These are phyloP conservation scores for Cylindroiulus punctatus DNA, from an alignment of 2,888 invertebrate genomes.

Conservation along the genomic window DNA sequence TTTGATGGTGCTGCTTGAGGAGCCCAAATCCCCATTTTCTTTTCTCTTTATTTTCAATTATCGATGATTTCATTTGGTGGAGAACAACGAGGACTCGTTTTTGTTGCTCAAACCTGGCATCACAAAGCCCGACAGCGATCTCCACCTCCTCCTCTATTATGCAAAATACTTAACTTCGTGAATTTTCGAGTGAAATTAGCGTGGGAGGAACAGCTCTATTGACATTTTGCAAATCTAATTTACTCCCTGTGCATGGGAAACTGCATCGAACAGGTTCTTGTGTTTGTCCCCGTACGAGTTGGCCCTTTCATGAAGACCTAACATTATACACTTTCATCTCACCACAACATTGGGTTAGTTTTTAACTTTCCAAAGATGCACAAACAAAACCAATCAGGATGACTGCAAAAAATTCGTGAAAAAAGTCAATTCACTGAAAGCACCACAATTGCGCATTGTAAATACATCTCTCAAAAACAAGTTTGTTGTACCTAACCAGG, in stretches of 20 bases:
- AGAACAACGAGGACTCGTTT: conserved; percentile 17
- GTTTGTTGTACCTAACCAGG: no score
- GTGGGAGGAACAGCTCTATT: not conserved
- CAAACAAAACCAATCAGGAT: no score
- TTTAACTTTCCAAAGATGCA: no score
- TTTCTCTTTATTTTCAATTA: conserved; percentile 40
- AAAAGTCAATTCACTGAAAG: no score
- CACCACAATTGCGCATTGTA: no score
- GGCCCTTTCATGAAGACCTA: not conserved
- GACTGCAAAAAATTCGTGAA: no score
- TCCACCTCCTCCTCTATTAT: not conserved
- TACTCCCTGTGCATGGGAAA: not conserved
- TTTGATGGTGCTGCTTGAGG: not conserved
- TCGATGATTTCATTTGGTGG: conserved; percentile 24
- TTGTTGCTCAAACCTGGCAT: conserved; percentile 15
- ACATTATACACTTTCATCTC: not conserved
- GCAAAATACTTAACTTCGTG: conserved; percentile 3
- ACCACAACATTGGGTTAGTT: not conserved
- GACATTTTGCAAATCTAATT: conserved; percentile 25
- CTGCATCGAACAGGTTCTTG: not conserved
- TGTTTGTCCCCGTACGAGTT: not conserved
- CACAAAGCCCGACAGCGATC: conserved; percentile 31
- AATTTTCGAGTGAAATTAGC: not conserved
- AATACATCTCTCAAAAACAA: no score
- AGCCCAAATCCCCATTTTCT: conserved; percentile 34